phyloP scores from a whole-genome alignment of 2,888 invertebrate genomes.

The Alviniconcha strummeri region DNA sequence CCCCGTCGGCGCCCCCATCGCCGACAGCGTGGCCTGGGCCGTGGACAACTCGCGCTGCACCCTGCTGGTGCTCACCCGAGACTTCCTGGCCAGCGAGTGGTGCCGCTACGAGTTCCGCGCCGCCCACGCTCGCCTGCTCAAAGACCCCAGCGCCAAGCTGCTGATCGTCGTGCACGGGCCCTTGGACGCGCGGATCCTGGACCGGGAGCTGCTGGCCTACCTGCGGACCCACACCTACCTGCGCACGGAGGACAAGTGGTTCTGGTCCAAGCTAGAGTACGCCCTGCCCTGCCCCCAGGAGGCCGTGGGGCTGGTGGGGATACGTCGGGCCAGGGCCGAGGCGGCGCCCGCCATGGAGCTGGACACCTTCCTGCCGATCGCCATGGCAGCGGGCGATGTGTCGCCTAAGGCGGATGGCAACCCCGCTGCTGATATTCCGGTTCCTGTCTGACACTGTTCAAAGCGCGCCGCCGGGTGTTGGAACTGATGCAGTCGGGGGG shows the following conservation, averaged over 20 bases:
- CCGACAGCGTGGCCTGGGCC: conserved; percentile 82
- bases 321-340: background rate
- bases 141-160: conserved; percentile 29
- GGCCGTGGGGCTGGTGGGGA: background rate
- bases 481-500: background rate
- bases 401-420: background rate
- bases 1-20: conserved; percentile 75
- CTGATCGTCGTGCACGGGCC: conserved; percentile 38
- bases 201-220: conserved; percentile 39
- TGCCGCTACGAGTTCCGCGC: conserved; percentile 40
- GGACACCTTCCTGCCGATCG: conserved; percentile 14
- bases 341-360: background rate
- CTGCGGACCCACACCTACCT: conserved; percentile 41
- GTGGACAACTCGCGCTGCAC: conserved; percentile 39
- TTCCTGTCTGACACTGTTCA: background rate
- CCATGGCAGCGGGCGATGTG: conserved; percentile 7
- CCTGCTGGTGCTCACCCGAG: conserved; percentile 39
- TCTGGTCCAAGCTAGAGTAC: conserved; percentile 44
- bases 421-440: background rate
- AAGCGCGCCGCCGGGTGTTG: background rate
- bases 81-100: conserved; percentile 43
- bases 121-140: conserved; percentile 38
- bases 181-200: conserved; percentile 33
- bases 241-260: conserved; percentile 33
- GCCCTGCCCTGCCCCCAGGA: conserved; percentile 31